Conservation (phyloP, 2,888 invertebrate genomes). For the Trisateles emortualis region DNA sequence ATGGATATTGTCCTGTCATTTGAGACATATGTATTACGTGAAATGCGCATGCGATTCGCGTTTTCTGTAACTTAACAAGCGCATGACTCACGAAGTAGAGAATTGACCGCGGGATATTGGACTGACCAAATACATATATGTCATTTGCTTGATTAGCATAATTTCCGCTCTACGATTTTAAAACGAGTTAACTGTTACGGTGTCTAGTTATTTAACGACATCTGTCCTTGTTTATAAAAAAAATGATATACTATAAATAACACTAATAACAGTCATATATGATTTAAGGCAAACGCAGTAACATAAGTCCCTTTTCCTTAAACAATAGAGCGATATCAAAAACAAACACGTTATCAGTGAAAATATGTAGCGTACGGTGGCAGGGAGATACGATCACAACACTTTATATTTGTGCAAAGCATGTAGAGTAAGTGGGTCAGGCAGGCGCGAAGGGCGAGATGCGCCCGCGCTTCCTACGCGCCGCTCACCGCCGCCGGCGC, state of each 20-base stretch:
- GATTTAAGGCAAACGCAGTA: not conserved
- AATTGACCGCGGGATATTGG: slow-evolving; percentile 26
- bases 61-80: slow-evolving; percentile 50
- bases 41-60: slow-evolving; percentile 46
- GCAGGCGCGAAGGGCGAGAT: slow-evolving; percentile 69
- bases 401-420: slow-evolving; percentile 56
- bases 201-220: not conserved
- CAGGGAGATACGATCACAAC: slow-evolving; percentile 43
- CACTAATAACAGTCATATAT: not conserved
- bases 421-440: slow-evolving; percentile 65
- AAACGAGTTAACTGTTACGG: slow-evolving; percentile 1
- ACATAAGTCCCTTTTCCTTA: not conserved
- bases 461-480: slow-evolving; percentile 71
- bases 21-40: slow-evolving; percentile 42
- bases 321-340: not conserved
- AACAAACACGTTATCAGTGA: slow-evolving; percentile 11
- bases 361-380: slow-evolving; percentile 19
- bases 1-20: slow-evolving; percentile 46
- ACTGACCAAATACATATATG: slow-evolving; percentile 29
- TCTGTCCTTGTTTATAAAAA: too few species aligned
- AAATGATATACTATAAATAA: not conserved
- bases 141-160: slow-evolving; percentile 17
- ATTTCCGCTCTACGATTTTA: slow-evolving; percentile 22
- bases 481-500: slow-evolving; percentile 48
- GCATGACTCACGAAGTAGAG: slow-evolving; percentile 53